These are phyloP conservation scores for Pocillopora grandis DNA, from an alignment of 92 coral and sea anemone genomes.

Conservation along the genomic window DNA sequence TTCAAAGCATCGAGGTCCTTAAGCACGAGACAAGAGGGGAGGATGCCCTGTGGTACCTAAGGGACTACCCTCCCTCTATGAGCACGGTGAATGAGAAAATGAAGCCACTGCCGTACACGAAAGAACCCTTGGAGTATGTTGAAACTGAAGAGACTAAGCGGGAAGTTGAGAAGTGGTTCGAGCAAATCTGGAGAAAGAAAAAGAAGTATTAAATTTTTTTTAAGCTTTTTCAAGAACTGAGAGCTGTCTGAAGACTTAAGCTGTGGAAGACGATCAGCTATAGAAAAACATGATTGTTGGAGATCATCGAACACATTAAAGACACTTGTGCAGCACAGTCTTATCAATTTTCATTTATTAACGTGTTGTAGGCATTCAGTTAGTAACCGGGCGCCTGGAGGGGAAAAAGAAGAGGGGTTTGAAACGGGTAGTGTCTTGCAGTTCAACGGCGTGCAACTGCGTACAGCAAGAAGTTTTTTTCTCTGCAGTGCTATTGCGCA, in stretches of 20 bases:
- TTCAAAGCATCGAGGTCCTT: conserved; percentile 89
- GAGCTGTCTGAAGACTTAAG: not conserved
- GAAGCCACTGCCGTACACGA: conserved; percentile 86
- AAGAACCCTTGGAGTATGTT: conserved; percentile 76
- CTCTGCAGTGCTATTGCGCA: too few relatives aligned
- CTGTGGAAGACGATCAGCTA: not conserved
- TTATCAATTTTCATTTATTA: too few relatives aligned
- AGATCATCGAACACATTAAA: too few relatives aligned
- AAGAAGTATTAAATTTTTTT: conserved; percentile 21
- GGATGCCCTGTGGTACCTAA: conserved; percentile 81
- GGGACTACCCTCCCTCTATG: conserved; percentile 93
- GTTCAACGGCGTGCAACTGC: too few relatives aligned
- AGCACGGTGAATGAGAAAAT: conserved; percentile 90
- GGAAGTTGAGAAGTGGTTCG: conserved; percentile 90
- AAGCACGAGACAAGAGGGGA: conserved; percentile 83
- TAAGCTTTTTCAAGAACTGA: not conserved
- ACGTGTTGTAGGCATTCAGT: too few relatives aligned
- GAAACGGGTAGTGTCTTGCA: too few relatives aligned
- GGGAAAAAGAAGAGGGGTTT: too few relatives aligned
- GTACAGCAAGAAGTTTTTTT: too few relatives aligned
- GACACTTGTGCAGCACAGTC: too few relatives aligned
- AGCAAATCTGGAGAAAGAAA: conserved; percentile 67
- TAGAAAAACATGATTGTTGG: too few relatives aligned
- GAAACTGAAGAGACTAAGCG: conserved; percentile 80
- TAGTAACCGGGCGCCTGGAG: too few relatives aligned